A percentile compares a stretch with the other conserved stretches of the same genome.
Evolutionary conservation across 37 sponge, comb jelly and placozoan species (phyloP).

Genomic region (Hexactinellida sp.): DNA sequence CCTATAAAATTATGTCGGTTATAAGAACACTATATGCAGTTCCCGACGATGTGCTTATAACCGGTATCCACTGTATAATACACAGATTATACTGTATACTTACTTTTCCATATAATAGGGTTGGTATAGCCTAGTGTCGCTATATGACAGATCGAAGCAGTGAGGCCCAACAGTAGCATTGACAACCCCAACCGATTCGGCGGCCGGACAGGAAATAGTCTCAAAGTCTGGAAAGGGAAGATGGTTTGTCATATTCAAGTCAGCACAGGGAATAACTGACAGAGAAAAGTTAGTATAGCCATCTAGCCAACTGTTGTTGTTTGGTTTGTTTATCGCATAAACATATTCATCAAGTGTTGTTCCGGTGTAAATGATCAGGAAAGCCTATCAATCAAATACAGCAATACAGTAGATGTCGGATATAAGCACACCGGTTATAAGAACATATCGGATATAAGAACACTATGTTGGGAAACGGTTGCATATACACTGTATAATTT

Average conservation of each 20-base stretch:
- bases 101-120: background rate
- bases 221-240: background rate
- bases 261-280: background rate
- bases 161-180: background rate
- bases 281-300: background rate
- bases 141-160: background rate
- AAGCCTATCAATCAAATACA: background rate
- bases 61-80: too few relatives aligned
- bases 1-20: too few relatives aligned
- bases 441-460: too few relatives aligned
- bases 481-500: too few relatives aligned
- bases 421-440: too few relatives aligned
- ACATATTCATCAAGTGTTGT: constrained; percentile 10
- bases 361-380: background rate
- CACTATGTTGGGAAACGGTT: too few relatives aligned
- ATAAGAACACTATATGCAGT: too few relatives aligned
- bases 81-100: background rate
- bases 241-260: background rate
- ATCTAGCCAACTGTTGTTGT: background rate
- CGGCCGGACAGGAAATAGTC: background rate
- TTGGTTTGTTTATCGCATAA: background rate
- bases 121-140: background rate
- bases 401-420: too few relatives aligned
- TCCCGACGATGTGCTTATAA: too few relatives aligned
- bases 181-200: background rate